Percentiles rank a stretch among this genome's conserved stretches.
phyloP scores from a whole-genome alignment of 2,113 vertebrate genomes.

The Saccopteryx bilineata region DNA sequence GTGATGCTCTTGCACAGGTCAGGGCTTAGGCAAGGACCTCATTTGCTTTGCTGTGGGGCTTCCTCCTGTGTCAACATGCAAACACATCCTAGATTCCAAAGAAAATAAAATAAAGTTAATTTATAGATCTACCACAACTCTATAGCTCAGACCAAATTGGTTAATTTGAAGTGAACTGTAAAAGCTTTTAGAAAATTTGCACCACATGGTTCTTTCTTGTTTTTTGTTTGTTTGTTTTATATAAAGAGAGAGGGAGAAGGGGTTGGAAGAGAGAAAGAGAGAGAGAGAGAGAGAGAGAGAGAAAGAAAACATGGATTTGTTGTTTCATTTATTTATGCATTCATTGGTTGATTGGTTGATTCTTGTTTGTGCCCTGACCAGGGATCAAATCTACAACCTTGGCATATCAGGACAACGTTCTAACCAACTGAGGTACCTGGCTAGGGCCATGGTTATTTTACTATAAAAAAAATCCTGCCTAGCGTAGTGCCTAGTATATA shows the following conservation, averaged over 20 bases:
- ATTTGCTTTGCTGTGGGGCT: background rate
- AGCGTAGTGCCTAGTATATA: background rate
- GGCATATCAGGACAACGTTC: no score
- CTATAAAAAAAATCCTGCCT: background rate
- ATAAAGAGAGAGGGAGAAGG: no score
- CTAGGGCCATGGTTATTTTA: background rate
- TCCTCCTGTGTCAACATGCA: background rate
- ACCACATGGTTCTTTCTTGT: background rate
- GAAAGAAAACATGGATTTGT: no score
- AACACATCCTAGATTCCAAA: constrained; percentile 25
- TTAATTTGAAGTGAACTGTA: constrained; percentile 30
- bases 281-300: no score
- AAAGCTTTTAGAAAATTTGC: constrained; percentile 29
- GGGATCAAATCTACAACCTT: no score
- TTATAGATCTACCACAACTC: constrained; percentile 49
- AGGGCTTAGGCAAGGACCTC: background rate
- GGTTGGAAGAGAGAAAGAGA: no score
- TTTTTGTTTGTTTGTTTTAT: no score
- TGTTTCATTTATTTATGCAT: no score
- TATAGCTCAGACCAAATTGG: background rate
- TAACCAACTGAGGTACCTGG: no score
- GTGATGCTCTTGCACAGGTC: background rate
- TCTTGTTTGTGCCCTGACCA: no score
- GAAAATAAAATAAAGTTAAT: background rate
- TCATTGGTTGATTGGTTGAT: no score